Evolutionary conservation across 2,797 vertebrate genomes (phyloP), one percentile per base, ranked within the genome.

Genomic region (Helicolenus hilgendorfi): DNA sequence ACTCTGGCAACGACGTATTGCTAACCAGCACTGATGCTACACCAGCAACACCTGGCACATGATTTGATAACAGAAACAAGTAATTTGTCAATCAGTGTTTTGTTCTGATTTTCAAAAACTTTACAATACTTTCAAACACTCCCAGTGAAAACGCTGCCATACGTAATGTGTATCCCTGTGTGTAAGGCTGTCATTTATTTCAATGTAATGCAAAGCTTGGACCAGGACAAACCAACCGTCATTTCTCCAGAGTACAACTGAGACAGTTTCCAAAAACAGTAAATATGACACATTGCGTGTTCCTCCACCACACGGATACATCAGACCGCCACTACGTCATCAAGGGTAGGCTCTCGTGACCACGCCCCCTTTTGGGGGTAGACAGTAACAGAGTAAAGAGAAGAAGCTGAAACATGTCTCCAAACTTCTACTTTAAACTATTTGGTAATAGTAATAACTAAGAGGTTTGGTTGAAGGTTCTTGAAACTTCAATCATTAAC

Each of bases 401-500:
- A 45, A 45, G 41, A 45, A 45, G 15, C 15, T 45, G 41, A 45
- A 45, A 45, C 41, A 45, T 45, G 41, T 49, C 18, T 49, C 15
- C 45, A 49, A 49, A 49, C 41, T 49, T 49, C 45, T 20, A 49
- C 45, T 49, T 49, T 49, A 20, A 49, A 49, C 45, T 20, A 20
- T 20, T 18, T 8, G 7, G 45, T 20, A 49, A 20, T 9, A 49
- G 45, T 4, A 49, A 20, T 49, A 45, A 60, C 31, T 2, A 26
- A 80, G 49, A 72, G 5, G 7, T 36, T 13, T 59, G 22, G 22
- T 65, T 72, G 22, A 35, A 62, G 56, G 31, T 13, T 63, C 31
- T 38, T 64, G 27, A 56, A 45, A 7, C 4, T 87, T 33, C 24
- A 77, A 78, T 77, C 31, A 72, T 83, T 53, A 65, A 77, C 18